Base-by-base conservation (phyloP, 2,888 invertebrate species). In the Iphiclides podalirius region DNA sequence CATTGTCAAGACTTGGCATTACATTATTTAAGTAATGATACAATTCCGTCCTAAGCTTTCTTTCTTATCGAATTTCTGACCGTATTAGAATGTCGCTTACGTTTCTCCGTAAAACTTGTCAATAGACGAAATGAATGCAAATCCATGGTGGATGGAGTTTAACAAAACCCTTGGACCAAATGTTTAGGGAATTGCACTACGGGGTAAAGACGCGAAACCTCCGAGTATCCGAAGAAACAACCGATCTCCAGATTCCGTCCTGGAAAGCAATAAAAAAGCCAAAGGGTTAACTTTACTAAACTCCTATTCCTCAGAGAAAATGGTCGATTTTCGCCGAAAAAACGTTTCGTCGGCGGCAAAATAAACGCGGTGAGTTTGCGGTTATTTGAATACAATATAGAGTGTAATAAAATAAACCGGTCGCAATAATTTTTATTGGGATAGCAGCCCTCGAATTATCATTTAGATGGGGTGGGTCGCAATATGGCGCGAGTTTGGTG, bases 341-440 rank as follows among this genome's bases (percentile, higher is more conserved):
- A 2, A 2, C 6, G 12, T 11, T 45, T 40, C 1, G 7, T 6
- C 6, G n/a, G 31, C 12, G 8, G 50, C 52, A 47, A 58, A 59
- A 44, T 37, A 44, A 55, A 54, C 43, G 31, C 55, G 54, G 58
- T 60, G 53, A 20, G 37, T 52, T 55, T 58, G 66, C 67, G 66
- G 72, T 70, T 75, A 78, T 77, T 80, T 74, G 78, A 78, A 75
- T 74, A 81, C 85, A 86, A 86, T 85, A 83, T 79, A 74, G 81
- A 81, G 67, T 77, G 84, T 83, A 87, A 87, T 87, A 86, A 87
- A 86, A 85, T 86, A 86, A 87, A 87, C 84, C 77, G 79, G 72
- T 74, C 81, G 73, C 85, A 85, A 87, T 87, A 86, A 85, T 87
- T 87, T 87, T 85, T 85, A 87, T 87, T 84, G 84, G 84, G 82